These are phyloP conservation scores for pig (Sus scrofa) DNA, from an alignment of 2,113 vertebrate genomes.

Conservation along the genomic window DNA sequence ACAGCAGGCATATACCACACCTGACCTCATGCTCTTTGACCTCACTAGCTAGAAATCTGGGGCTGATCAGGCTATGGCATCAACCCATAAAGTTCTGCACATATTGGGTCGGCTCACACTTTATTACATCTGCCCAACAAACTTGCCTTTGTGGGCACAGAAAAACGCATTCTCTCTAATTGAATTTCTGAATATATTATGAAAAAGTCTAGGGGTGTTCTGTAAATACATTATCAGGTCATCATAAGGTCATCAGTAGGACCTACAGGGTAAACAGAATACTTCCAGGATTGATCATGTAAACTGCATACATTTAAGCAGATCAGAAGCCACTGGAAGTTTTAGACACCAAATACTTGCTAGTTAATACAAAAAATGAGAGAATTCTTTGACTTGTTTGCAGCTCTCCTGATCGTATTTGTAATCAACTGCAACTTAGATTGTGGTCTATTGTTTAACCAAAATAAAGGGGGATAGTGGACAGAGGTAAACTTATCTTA, in stretches of 20 bases:
- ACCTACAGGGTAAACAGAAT: not conserved
- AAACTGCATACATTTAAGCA: not conserved
- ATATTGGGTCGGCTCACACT: not conserved
- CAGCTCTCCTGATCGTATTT: not conserved
- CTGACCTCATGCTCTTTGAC: conserved; percentile 34
- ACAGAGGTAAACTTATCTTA: not conserved
- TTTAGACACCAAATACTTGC: conserved; percentile 12
- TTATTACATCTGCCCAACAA: not conserved
- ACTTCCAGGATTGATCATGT: not conserved
- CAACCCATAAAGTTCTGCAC: not conserved
- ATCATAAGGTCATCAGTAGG: not conserved
- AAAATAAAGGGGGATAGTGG: not conserved
- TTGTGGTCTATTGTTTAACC: not conserved
- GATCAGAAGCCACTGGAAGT: not conserved
- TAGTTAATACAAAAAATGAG: not conserved
- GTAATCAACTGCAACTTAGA: not conserved
- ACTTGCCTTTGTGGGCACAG: not conserved
- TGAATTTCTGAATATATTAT: not conserved
- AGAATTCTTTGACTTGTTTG: conserved; percentile 9
- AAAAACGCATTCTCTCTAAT: not conserved
- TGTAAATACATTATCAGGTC: not conserved
- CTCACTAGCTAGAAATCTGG: not conserved
- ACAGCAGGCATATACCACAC: not conserved
- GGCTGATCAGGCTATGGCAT: not conserved
- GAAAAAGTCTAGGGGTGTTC: not conserved